A percentile compares a stretch with the other conserved stretches of the same genome.
phyloP scores from a whole-genome alignment of 2,797 vertebrate species.

The Geotria australis region DNA sequence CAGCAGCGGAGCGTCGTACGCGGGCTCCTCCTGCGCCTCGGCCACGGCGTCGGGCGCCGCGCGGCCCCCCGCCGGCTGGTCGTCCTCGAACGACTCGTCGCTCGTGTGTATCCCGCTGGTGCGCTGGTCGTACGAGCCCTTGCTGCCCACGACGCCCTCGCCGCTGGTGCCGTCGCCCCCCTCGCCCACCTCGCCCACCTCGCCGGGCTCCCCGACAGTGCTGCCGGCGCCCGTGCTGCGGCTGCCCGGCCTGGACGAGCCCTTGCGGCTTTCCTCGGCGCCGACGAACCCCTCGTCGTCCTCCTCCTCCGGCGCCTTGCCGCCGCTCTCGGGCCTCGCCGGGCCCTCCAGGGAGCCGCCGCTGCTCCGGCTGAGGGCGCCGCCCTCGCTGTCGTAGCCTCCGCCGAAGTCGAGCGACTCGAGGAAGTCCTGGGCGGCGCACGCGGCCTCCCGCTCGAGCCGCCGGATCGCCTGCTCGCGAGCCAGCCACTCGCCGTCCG shows the following conservation, averaged over 20 bases:
- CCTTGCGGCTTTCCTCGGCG: slow-evolving; percentile 52
- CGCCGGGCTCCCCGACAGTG: too few species aligned
- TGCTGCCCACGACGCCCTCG: not conserved
- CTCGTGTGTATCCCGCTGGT: slow-evolving; percentile 84
- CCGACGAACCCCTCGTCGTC: slow-evolving; percentile 81
- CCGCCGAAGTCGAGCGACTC: slow-evolving; percentile 83
- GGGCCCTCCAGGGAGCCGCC: too few species aligned
- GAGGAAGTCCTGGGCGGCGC: slow-evolving; percentile 74
- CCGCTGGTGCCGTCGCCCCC: not conserved
- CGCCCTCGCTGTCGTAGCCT: slow-evolving; percentile 76
- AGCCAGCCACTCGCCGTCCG: slow-evolving; percentile 16
- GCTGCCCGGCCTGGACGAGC: slow-evolving; percentile 68
- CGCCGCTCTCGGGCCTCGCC: not conserved
- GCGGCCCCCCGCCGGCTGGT: slow-evolving; percentile 70
- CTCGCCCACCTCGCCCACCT: not conserved
- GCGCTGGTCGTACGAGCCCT: slow-evolving; percentile 75
- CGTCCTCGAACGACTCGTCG: slow-evolving; percentile 87
- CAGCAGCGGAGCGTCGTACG: slow-evolving; percentile 38
- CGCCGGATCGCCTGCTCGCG: slow-evolving; percentile 48
- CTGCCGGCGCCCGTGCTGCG: too few species aligned
- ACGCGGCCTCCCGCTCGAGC: slow-evolving; percentile 66
- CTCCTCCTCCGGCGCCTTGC: slow-evolving; percentile 15
- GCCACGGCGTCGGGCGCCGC: slow-evolving; percentile 19
- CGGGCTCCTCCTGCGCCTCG: slow-evolving; percentile 13
- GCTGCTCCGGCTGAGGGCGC: slow-evolving; percentile 35